Evolutionary conservation across 2,888 invertebrate species (phyloP), one percentile per base, ranked within the genome.

Genomic region (Parasteatoda lunata): DNA sequence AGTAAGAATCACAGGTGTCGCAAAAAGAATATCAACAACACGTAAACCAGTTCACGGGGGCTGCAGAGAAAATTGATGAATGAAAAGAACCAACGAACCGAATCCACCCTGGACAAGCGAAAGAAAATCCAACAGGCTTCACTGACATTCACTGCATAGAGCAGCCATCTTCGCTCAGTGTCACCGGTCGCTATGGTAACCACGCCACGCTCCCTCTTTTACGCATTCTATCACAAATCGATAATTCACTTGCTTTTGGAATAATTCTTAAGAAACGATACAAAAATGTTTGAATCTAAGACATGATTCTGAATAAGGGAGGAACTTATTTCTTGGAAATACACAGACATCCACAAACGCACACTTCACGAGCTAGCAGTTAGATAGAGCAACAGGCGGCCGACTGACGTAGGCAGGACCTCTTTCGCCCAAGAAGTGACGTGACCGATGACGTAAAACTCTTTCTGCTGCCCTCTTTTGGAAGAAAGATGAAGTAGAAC

Each of bases 151-250:
- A 66, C 69, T 48, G 49, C 49, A 48, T n/a, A 65, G 52, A 65
- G 77, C 84, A 77, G 84, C 84, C 84, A 84, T 84, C 72, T 84
- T 84, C 77, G 48, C 30, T 76, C 84, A 73, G 77, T 84, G 84
- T 84, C 84, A 84, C 84, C 78, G 84, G 78, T 84, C 68, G 73
- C 84, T 78, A 84, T 84, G 78, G 84, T 15, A 84, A 84, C 84
- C 54, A 3, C 84, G 78, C 84, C 49, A 54, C 52, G 66, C 52
- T 47, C 45, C 59, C n/a, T 45, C 70, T 59, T 70, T 11, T 49
- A 72, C n/a, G 52, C 49, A 70, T 54, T 70, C 71, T 70, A 30
- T 30, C 30, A 30, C 30, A 30, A 30, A 30, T 30, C 30, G 30
- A 30, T 30, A 30, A 30, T 30, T 0, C 30, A 30, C 30, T 30